phyloP scores from a whole-genome alignment of 2,888 invertebrate genomes.

The Gasteruption jaculator region DNA sequence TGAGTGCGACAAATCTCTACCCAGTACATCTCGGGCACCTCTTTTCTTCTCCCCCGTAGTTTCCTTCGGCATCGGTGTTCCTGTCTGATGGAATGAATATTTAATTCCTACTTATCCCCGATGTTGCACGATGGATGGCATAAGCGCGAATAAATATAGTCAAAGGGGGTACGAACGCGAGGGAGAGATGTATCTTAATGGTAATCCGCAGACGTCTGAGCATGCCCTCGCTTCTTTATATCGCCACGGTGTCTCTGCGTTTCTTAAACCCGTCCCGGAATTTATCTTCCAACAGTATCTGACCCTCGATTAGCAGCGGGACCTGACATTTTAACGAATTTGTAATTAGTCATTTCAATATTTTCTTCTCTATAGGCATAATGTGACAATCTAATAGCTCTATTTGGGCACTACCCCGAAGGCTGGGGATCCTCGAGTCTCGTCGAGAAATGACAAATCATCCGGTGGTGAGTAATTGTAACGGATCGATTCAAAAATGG shows the following conservation, averaged over 20 bases:
- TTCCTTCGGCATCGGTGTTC: constrained; percentile 8
- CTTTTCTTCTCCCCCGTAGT: constrained; percentile 6
- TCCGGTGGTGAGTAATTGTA: too few species aligned
- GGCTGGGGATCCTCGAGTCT: too few species aligned
- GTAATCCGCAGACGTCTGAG: constrained; percentile 33
- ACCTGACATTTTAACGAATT: too few species aligned
- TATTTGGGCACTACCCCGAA: too few species aligned
- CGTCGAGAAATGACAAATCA: too few species aligned
- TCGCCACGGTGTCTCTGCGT: constrained; percentile 8
- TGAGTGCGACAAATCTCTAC: constrained; percentile 28
- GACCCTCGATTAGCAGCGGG: too few species aligned
- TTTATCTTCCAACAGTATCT: too few species aligned
- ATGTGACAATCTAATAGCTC: too few species aligned
- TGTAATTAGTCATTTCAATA: too few species aligned
- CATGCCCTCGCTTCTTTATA: constrained; percentile 1
- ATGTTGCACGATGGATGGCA: constrained; percentile 27
- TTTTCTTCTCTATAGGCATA: too few species aligned
- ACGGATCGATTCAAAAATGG: too few species aligned
- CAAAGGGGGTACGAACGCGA: constrained; percentile 21
- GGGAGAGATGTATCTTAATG: constrained; percentile 35
- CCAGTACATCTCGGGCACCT: constrained; percentile 5
- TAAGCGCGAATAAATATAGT: constrained; percentile 42
- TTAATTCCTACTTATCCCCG: constrained; percentile 34
- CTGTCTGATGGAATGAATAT: constrained; percentile 34
- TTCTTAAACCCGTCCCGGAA: constrained; percentile 1